Evolutionary conservation across 2,797 vertebrate genomes (phyloP).

Genomic region (Myoxocephalus aenaeus): DNA sequence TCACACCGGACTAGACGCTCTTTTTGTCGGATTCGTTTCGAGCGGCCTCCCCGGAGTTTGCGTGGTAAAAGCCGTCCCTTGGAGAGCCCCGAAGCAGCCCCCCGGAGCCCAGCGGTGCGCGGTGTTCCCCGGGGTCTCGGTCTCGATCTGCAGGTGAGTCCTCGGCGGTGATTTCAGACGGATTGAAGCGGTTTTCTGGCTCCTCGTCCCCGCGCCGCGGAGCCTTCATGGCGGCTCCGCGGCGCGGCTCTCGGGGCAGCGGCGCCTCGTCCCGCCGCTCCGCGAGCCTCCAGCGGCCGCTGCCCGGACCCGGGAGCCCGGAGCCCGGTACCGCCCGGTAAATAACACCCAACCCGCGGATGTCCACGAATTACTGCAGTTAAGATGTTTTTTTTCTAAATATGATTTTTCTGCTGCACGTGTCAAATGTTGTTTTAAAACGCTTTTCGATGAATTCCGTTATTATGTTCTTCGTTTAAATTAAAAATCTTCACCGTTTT

Average conservation of each 20-base stretch:
- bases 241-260: slow-evolving; percentile 80
- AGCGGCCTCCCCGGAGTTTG: slow-evolving; percentile 87
- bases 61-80: slow-evolving; percentile 75
- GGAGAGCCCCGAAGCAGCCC: slow-evolving; percentile 55
- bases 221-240: slow-evolving; percentile 87
- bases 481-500: not conserved
- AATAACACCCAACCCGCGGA: not conserved
- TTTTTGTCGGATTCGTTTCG: slow-evolving; percentile 88
- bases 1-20: slow-evolving; percentile 89
- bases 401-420: slow-evolving; percentile 43
- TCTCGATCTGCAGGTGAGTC: slow-evolving; percentile 75
- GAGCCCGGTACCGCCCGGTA: too few species aligned
- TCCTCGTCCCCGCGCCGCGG: slow-evolving; percentile 79
- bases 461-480: not conserved
- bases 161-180: slow-evolving; percentile 42
- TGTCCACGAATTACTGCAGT: slow-evolving; percentile 1
- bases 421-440: slow-evolving; percentile 5
- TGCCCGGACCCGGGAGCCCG: too few species aligned
- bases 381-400: slow-evolving; percentile 41
- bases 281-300: too few species aligned
- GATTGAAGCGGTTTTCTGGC: slow-evolving; percentile 70
- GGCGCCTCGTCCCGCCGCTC: not conserved
- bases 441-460: fast-evolving
- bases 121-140: slow-evolving; percentile 21
- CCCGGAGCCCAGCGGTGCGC: slow-evolving; percentile 44